A percentile compares a stretch with the other conserved stretches of the same genome.
Evolutionary conservation across 2,113 vertebrate species (phyloP).

Genomic region (Chlorocebus sabaeus): DNA sequence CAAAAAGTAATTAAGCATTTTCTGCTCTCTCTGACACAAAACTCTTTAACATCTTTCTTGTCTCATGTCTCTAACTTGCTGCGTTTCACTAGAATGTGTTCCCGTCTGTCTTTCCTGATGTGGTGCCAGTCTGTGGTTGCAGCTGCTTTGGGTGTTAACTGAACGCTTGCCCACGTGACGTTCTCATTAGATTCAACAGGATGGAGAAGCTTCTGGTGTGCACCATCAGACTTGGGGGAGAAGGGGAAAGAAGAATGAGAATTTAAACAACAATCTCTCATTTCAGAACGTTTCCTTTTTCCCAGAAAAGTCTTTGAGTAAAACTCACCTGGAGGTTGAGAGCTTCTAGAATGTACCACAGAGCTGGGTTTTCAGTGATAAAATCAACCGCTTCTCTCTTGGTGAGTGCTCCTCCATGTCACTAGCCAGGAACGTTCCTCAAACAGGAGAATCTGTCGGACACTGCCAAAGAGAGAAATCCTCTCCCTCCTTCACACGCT

Average conservation of each 20-base stretch:
- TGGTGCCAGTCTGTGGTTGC: neutral
- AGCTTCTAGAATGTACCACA: neutral
- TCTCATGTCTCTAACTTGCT: slow-evolving; percentile 49
- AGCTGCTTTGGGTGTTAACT: slow-evolving; percentile 64
- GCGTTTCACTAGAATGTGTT: slow-evolving; percentile 68
- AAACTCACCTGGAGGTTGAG: neutral
- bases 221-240: slow-evolving; percentile 53
- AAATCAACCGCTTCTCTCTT: neutral
- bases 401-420: rapidly evolving
- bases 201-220: slow-evolving; percentile 72
- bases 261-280: slow-evolving; percentile 41
- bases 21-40: slow-evolving; percentile 24
- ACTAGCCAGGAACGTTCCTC: neutral
- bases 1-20: neutral
- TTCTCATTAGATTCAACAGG: slow-evolving; percentile 71
- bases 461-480: neutral
- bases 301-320: slow-evolving; percentile 7
- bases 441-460: neutral
- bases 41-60: neutral
- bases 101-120: slow-evolving; percentile 70
- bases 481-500: neutral
- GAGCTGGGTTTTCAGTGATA: neutral
- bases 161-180: slow-evolving; percentile 20
- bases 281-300: slow-evolving; percentile 28
- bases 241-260: neutral